Conservation (phyloP, 1,140 invertebrate species). For the Sycophaga agraensis region DNA sequence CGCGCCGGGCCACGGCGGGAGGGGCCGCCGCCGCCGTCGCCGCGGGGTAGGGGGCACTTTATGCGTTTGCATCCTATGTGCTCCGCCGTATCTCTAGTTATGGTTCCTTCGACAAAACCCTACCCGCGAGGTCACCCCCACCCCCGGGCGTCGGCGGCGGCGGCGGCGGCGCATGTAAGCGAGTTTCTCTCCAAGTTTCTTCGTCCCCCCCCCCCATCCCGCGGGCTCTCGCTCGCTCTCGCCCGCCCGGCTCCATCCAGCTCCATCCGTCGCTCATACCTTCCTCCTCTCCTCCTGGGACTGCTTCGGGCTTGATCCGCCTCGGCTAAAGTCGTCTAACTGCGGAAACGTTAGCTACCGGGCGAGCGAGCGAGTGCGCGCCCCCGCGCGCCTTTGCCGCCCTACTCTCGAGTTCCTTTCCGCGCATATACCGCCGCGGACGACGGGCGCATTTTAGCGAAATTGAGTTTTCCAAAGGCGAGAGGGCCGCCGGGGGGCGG, state of each 20-base stretch:
- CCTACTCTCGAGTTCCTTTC: constrained; percentile 10
- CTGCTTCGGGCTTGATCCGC: constrained; percentile 23
- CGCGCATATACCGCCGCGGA: constrained; percentile 16
- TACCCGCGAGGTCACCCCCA: constrained; percentile 17
- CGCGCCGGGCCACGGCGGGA: constrained; percentile 4
- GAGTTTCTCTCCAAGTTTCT: constrained; percentile 15
- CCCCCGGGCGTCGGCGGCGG: background rate
- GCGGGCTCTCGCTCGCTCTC: background rate
- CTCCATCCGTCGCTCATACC: background rate
- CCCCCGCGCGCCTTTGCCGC: constrained; percentile 7
- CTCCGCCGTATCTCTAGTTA: constrained; percentile 52
- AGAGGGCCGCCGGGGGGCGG: background rate
- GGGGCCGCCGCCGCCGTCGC: constrained; percentile 26
- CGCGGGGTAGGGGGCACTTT: constrained; percentile 46
- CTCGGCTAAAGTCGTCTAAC: constrained; percentile 27
- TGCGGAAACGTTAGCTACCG: constrained; percentile 18
- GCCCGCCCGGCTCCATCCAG: background rate
- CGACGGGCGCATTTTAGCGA: constrained; percentile 42
- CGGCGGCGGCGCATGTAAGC: background rate
- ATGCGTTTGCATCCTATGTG: constrained; percentile 57
- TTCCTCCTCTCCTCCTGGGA: constrained; percentile 17
- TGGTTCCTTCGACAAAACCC: constrained; percentile 48
- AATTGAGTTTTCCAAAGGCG: constrained; percentile 42
- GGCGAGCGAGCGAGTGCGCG: too few species aligned
- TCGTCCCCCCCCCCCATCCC: background rate